Base-by-base conservation (phyloP, 1,140 invertebrate species). In the Streblospio benedicti region DNA sequence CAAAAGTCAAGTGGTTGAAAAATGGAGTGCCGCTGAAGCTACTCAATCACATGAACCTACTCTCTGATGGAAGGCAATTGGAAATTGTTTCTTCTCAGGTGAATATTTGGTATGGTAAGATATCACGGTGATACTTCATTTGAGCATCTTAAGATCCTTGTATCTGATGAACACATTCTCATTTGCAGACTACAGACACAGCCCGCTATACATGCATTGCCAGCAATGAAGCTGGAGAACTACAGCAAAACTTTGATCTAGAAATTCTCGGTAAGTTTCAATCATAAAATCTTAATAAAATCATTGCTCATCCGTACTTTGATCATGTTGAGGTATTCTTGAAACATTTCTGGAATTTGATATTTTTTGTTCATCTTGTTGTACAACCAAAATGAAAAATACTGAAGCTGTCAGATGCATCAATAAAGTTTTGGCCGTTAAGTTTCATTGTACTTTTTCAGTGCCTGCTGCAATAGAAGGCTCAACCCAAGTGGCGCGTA, bases 81-180 rank as follows among this genome's bases (percentile, higher is more conserved):
- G 64, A 72, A 61, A 67, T 75, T 44, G n/a, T 57, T n/a, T n/a
- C n/a, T n/a, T n/a, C n/a, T 2, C 53, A 58, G 27, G 60, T 41
- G 12, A 41, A 41, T 41, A 12, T 41, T 41, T 41, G 18, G 18
- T 41, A 12, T 41, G 18, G 18, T 12, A 41, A 41, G 18, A 12
- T 41, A 18, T 41, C 30, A 38, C 67, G 1, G 50, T 62, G 6
- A 55, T 67, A 14, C 16, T 50, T 12, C 69, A 76, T 54, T 62
- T 65, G 3, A 73, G 65, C 2, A 49, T 65, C 20, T 83, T 82
- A 64, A 80, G 76, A 4, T 83, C 68, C 57, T 75, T 49, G 82
- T 81, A n/a, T 64, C 67, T 5, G 83, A 83, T 68, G 80, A 79
- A 62, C 80, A 81, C n/a, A n/a, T n/a, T n/a, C n/a, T n/a, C n/a